phyloP scores from a whole-genome alignment of 1,140 invertebrate species.

The Epicauta chinensis region DNA sequence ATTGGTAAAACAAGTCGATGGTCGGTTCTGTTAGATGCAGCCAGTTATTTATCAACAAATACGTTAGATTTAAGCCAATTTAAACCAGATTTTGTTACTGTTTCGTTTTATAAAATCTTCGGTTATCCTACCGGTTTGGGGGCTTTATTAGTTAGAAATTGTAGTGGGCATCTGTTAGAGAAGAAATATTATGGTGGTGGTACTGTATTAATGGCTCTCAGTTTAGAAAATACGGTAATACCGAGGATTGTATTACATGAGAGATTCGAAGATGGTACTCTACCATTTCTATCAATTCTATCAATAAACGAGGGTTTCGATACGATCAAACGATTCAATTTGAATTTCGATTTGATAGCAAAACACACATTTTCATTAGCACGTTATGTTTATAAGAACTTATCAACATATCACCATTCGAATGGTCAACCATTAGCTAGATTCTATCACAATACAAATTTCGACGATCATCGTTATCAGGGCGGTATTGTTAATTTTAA shows the following conservation, averaged over 20 bases:
- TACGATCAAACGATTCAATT: conserved; percentile 50
- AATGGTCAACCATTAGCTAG: conserved; percentile 66
- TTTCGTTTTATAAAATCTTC: conserved; percentile 99
- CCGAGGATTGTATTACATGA: conserved; percentile 60
- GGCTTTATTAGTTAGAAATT: conserved; percentile 74
- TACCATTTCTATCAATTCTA: conserved; percentile 81
- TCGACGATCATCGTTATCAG: conserved; percentile 57
- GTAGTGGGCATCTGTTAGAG: conserved; percentile 54
- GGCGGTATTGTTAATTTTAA: conserved; percentile 89
- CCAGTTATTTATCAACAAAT: conserved; percentile 73
- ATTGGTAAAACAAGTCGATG: conserved; percentile 49
- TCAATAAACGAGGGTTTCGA: conserved; percentile 78
- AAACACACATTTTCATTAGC: conserved; percentile 72
- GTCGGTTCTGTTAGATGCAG: conserved; percentile 83
- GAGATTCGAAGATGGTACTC: conserved; percentile 93
- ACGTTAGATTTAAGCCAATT: conserved; percentile 63
- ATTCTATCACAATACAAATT: conserved; percentile 69
- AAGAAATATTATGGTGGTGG: conserved; percentile 89
- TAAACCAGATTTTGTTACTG: conserved; percentile 81
- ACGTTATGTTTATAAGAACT: conserved; percentile 59
- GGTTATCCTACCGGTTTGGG: conserved; percentile 94
- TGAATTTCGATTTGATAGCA: conserved; percentile 59
- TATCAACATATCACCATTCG: conserved; percentile 60
- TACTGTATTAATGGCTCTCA: conserved; percentile 76
- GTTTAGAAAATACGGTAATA: conserved; percentile 61